Evolutionary conservation across 2,888 invertebrate genomes (phyloP), one percentile per base, ranked within the genome.

Genomic region (Temnothorax rugatulus): DNA sequence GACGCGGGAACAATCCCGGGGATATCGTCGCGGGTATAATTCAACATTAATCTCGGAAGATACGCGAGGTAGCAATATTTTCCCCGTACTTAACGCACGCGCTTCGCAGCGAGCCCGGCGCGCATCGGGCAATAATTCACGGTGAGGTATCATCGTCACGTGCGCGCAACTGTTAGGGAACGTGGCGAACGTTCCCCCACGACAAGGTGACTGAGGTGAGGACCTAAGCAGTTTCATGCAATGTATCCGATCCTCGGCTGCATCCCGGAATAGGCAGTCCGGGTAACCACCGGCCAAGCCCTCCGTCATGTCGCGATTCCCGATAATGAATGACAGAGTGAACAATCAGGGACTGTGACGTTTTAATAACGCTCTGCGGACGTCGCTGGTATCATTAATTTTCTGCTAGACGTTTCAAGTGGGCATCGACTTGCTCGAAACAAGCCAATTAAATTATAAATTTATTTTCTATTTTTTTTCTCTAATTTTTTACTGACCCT

Each of bases 71-170:
- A 57, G 75, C 71, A 29, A 81, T 86, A 86, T 88, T 85, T 84
- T 82, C 21, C 21, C 47, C 50, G 73, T 57, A 64, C 73, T 59
- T 63, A 61, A 64, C 61, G 69, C 64, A 83, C 71, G 77, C 82
- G 83, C 74, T 81, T 74, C 34, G 21, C 66, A 50, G 38, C 76
- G 47, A 64, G 41, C 44, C 18, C 25, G 21, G 69, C 84, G 66
- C 69, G 79, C 50, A 69, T 69, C 76, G 75, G 29, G 79, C 68
- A 63, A 88, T 90, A 87, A 88, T 87, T 90, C 87, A 88, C 76
- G 76, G 61, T 77, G 85, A 87, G 64, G 83, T 85, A 86, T 86
- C 86, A 85, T 89, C 89, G 89, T 89, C 84, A 74, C 84, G 89
- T 66, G 84, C 68, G 75, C 85, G 85, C 71, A 79, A 77, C 66